Evolutionary conservation across 2,888 invertebrate genomes (phyloP), one percentile per base, ranked within the genome.

Genomic region (Drosophila demipolita): DNA sequence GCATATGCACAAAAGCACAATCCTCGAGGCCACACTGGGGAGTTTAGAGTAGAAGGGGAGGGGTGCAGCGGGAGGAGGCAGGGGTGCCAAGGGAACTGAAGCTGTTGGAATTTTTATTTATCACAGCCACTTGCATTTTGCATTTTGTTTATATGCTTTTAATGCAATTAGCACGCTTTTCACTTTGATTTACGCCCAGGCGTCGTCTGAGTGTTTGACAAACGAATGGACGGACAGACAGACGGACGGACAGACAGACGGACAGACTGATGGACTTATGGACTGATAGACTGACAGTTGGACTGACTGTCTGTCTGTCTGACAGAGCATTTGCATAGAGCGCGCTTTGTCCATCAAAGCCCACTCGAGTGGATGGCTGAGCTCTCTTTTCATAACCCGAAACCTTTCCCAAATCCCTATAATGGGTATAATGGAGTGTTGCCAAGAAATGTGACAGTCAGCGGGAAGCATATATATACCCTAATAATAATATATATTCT

Each of bases 121-220:
- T 87, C 75, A 77, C 89, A 87, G 88, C 76, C 82, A 88, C 88
- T 89, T 87, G 83, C 85, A 89, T 89, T 87, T 45, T 45, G 86
- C 88, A 86, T 90, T 87, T 86, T 90, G 89, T 87, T 82, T 88
- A 87, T 90, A 88, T 87, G 87, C 80, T 87, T 90, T 87, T 90
- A 87, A 87, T 90, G 87, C 87, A 87, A 87, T 87, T 87, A 87
- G 90, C 90, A 90, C 78, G 89, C 89, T 87, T 86, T 88, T 88
- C 89, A 88, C 90, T 90, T 87, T 86, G 85, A 85, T 89, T 89
- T 82, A 86, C 82, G 89, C 78, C 70, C 86, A 78, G 80, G 67
- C 74, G 74, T 67, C 70, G 75, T 70, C 78, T 64, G 87, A 74
- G 79, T 78, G 64, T 73, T 73, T 75, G 76, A 70, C 70, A 70